Conservation (phyloP, 2,797 vertebrate species). For the Semotilus atromaculatus region DNA sequence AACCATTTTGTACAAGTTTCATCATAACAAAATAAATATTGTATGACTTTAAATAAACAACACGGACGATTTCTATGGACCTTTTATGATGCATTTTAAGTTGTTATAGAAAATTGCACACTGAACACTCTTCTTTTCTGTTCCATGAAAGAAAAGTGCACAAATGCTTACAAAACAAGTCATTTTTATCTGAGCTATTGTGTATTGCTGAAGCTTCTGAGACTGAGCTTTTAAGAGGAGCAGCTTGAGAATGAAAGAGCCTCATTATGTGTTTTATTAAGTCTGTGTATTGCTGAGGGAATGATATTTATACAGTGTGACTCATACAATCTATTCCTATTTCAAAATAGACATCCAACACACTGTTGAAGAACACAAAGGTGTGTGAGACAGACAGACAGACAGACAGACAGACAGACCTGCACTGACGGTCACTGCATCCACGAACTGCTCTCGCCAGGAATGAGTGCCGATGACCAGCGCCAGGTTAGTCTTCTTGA, state of each 20-base stretch:
- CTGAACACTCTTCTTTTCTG: background rate
- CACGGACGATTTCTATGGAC: background rate
- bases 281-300: conserved; percentile 7
- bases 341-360: background rate
- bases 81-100: background rate
- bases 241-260: background rate
- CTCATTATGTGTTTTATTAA: conserved; percentile 22
- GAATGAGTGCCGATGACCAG: conserved; percentile 89
- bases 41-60: too few relatives aligned
- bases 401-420: conserved; percentile 59
- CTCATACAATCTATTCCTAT: background rate
- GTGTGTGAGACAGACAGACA: background rate
- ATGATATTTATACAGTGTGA: background rate
- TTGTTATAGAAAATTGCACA: background rate
- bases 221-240: background rate
- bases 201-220: background rate
- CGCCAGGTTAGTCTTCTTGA: conserved; percentile 91
- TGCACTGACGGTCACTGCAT: conserved; percentile 90
- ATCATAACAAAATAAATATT: too few relatives aligned
- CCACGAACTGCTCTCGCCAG: conserved; percentile 92
- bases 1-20: background rate
- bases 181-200: background rate
- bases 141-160: background rate
- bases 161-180: background rate
- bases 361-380: background rate